Percentiles rank a stretch among this genome's conserved stretches.
These are phyloP conservation scores for Drosophila repleta DNA, from an alignment of 1,140 invertebrate species.

Conservation along the genomic window DNA sequence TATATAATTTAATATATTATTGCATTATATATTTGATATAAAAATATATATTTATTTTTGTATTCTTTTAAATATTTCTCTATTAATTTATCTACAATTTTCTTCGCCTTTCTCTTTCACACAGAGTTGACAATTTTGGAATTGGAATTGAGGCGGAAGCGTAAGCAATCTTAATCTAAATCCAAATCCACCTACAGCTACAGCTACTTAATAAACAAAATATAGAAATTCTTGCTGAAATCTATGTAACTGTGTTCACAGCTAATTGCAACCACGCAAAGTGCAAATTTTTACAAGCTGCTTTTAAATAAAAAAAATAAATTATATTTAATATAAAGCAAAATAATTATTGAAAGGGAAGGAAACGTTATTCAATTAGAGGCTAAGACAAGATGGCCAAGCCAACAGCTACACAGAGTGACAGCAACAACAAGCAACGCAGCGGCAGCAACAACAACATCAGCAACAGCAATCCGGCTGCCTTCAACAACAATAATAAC, in stretches of 20 bases:
- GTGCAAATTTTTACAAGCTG: slow-evolving; percentile 45
- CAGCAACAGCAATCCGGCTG: slow-evolving; percentile 44
- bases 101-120: not conserved
- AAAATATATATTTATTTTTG: too few species aligned
- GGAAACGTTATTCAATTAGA: slow-evolving; percentile 18
- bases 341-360: not conserved
- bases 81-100: not conserved
- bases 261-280: slow-evolving; percentile 41
- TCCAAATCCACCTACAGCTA: slow-evolving; percentile 30
- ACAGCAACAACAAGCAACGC: slow-evolving; percentile 1
- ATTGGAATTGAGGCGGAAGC: slow-evolving; percentile 17
- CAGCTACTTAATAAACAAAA: slow-evolving; percentile 41
- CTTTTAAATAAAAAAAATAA: slow-evolving; percentile 7
- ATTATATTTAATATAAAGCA: not conserved
- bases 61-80: too few species aligned
- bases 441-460: slow-evolving; percentile 35
- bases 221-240: slow-evolving; percentile 47
- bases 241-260: slow-evolving; percentile 46
- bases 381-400: slow-evolving; percentile 44
- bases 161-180: slow-evolving; percentile 13
- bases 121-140: slow-evolving; percentile 19
- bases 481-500: slow-evolving; percentile 43
- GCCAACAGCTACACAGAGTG: slow-evolving; percentile 21
- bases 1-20: too few species aligned
- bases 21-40: too few species aligned